A percentile compares a stretch with the other conserved stretches of the same genome.
Conservation (phyloP, 2,888 invertebrate genomes). For the Hoplodrina ambigua region DNA sequence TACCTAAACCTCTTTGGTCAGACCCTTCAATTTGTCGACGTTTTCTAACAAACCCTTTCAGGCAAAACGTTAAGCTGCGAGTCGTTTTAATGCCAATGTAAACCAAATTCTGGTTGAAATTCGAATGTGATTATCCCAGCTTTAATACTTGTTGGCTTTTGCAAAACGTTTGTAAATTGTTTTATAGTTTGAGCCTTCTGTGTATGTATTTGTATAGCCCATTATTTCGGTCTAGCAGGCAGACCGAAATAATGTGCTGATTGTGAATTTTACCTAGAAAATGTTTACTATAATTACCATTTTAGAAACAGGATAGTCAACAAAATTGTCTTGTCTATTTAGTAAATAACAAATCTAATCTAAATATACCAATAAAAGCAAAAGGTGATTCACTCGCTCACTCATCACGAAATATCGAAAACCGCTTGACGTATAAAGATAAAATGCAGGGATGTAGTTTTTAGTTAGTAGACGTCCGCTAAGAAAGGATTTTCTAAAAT, state of each 20-base stretch:
- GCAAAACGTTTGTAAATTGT: slow-evolving; percentile 20
- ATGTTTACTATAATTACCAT: neutral
- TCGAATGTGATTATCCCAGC: slow-evolving; percentile 40
- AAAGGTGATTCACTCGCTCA: too few species aligned
- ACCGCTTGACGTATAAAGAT: too few species aligned
- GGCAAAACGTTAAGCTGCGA: slow-evolving; percentile 40
- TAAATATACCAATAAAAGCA: too few species aligned
- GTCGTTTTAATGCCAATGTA: slow-evolving; percentile 45
- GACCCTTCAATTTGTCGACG: slow-evolving; percentile 47
- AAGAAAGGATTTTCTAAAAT: too few species aligned
- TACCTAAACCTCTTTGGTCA: slow-evolving; percentile 46
- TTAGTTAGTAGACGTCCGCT: too few species aligned
- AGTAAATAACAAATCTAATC: too few species aligned
- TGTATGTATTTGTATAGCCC: neutral
- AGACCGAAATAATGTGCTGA: neutral
- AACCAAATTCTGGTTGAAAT: slow-evolving; percentile 37
- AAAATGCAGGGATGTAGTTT: too few species aligned
- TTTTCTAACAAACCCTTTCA: slow-evolving; percentile 54
- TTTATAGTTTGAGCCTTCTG: slow-evolving; percentile 8
- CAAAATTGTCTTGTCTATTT: neutral
- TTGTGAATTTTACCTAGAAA: neutral
- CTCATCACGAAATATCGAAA: too few species aligned
- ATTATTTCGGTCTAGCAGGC: too few species aligned
- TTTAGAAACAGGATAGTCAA: neutral
- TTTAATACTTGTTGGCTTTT: slow-evolving; percentile 37